Evolutionary conservation across 2,797 vertebrate genomes (phyloP), one percentile per base, ranked within the genome.

Genomic region (Gastrophryne carolinensis): DNA sequence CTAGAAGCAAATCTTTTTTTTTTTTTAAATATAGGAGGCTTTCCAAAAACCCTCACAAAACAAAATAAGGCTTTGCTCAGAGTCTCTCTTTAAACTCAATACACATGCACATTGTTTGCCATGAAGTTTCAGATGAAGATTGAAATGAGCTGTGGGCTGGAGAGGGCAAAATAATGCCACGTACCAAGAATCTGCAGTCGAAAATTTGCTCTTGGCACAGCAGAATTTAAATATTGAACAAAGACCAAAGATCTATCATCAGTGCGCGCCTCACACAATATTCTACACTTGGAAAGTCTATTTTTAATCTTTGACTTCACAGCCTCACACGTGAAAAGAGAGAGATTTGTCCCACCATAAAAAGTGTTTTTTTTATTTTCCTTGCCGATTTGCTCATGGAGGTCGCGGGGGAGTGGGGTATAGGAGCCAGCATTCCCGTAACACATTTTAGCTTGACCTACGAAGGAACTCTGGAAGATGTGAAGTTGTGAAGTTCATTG

Each of bases 161-260:
- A 26, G 32, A 19, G 23, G 30, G 54, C 39, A n/a, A 68, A 49
- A 68, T 56, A 68, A 68, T 37, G 65, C 65, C 65, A 68, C 65
- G 65, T 68, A 23, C 49, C 26, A 9, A 68, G 1, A 13, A 23
- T 39, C 44, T 50, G 34, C 19, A 29, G 21, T 27, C 58, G 19
- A 50, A 27, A 15, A 34, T 13, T 19, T 13, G 13, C 12, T 58
- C 68, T 35, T 71, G 68, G 68, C 41, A 32, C n/a, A 32, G 30
- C 53, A 39, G 35, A 47, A 29, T 41, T 71, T 4, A 32, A 49
- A 24, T 49, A 47, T 12, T 71, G 68, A 71, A 71, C 39, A 9
- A 9, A 23, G 56, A 60, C 54, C 68, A 58, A 50, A 10, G 39
- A 58, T 71, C 68, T 61, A 35, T 71, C 68, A 71, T 27, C 68